These are phyloP conservation scores for Pollicipes pollicipes DNA, from an alignment of 1,140 invertebrate genomes.

Conservation along the genomic window DNA sequence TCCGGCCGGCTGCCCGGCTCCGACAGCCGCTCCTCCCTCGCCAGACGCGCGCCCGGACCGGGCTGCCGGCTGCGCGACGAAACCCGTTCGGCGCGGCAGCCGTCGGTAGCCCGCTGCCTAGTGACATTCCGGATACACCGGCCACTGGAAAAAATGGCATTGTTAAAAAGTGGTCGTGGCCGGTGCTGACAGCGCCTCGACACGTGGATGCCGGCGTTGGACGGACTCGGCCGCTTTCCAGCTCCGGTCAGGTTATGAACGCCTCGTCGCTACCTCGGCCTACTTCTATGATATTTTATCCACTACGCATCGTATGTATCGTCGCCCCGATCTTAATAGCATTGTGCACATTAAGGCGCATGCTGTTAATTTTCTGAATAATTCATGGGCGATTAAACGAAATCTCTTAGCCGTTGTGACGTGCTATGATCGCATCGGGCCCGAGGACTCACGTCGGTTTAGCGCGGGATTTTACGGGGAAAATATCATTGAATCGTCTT, in stretches of 20 bases:
- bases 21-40: no score
- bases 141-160: not conserved
- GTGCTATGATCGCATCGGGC: no score
- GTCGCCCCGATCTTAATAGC: not conserved
- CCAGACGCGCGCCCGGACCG: no score
- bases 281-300: not conserved
- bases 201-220: not conserved
- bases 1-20: no score
- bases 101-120: not conserved
- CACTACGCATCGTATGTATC: not conserved
- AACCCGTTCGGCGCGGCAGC: no score
- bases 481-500: no score
- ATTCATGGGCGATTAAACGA: not conserved
- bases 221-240: not conserved
- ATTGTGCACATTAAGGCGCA: not conserved
- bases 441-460: no score
- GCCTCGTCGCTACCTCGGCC: not conserved
- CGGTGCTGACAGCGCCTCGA: no score
- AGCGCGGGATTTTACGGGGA: no score
- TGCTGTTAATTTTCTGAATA: slow-evolving; percentile 2
- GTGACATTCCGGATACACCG: not conserved
- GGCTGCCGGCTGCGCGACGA: no score
- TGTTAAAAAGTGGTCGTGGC: not conserved
- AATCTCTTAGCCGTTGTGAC: no score
- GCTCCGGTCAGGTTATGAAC: not conserved